Evolutionary conservation across 2,113 vertebrate species (phyloP).

Genomic region (Geococcyx californianus): DNA sequence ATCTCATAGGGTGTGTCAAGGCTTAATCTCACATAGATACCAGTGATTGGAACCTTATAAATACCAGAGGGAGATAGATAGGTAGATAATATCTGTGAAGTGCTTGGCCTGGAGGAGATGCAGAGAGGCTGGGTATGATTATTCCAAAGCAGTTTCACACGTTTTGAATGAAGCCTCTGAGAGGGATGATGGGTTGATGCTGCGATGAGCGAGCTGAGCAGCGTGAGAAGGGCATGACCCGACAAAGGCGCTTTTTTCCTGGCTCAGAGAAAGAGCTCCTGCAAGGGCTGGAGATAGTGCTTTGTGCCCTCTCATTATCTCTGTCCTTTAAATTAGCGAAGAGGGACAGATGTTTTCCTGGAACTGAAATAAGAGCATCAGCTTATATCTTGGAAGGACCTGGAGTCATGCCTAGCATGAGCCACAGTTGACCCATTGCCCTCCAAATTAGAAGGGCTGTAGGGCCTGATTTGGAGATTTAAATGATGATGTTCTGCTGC

Average conservation of each 20-base stretch:
- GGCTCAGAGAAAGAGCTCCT: background rate
- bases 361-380: background rate
- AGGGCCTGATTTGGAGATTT: background rate
- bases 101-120: slow-evolving; percentile 47
- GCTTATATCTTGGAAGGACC: background rate
- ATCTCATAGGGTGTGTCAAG: slow-evolving; percentile 51
- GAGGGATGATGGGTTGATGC: background rate
- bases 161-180: background rate
- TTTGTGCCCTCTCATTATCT: background rate
- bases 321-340: background rate
- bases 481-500: background rate
- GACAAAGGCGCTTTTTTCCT: background rate
- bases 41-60: slow-evolving; percentile 44
- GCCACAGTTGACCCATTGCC: background rate
- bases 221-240: background rate
- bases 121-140: background rate
- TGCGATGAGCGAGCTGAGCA: background rate
- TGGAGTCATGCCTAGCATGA: accelerated
- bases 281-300: background rate
- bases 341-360: background rate
- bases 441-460: accelerated
- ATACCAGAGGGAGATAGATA: slow-evolving; percentile 46
- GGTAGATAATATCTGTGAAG: slow-evolving; percentile 57
- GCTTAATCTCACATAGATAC: slow-evolving; percentile 57
- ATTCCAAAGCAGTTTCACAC: slow-evolving; percentile 40